Conservation (phyloP, 2,888 invertebrate species). For the Orchesellides sinensis region DNA sequence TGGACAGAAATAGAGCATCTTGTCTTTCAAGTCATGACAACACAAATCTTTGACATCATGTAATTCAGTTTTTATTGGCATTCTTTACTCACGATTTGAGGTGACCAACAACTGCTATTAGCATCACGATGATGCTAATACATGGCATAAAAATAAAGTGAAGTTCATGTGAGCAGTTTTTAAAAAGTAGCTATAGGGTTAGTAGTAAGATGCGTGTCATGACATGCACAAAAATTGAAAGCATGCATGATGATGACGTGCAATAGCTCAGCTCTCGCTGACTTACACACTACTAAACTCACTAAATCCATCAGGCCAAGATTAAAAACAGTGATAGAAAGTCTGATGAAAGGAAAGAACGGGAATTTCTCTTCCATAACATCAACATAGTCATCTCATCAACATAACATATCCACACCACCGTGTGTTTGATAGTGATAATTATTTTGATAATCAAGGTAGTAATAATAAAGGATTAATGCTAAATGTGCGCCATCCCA, state of each 20-base stretch:
- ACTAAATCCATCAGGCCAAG: constrained; percentile 14
- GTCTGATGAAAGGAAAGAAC: constrained; percentile 61
- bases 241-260: constrained; percentile 56
- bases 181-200: background rate
- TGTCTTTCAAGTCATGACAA: constrained; percentile 30
- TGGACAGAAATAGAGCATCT: constrained; percentile 62
- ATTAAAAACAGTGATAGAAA: constrained; percentile 50
- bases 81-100: constrained; percentile 53
- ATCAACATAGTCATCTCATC: no score
- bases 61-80: constrained; percentile 50
- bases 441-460: constrained; percentile 14
- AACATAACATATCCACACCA: constrained; percentile 6
- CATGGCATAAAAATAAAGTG: constrained; percentile 2
- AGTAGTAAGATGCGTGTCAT: constrained; percentile 30
- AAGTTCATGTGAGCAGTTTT: background rate
- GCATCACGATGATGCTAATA: constrained; percentile 9
- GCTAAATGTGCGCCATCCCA: no score
- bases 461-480: constrained; percentile 9
- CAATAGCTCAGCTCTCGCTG: constrained; percentile 1
- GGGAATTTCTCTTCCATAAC: constrained; percentile 45
- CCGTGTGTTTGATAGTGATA: constrained; percentile 23
- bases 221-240: constrained; percentile 56
- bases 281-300: background rate
- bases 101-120: constrained; percentile 15
- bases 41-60: background rate